A percentile compares a stretch with the other conserved stretches of the same genome.
Evolutionary conservation across 2,113 vertebrate species (phyloP).

Genomic region (Gopherus evgoodei): DNA sequence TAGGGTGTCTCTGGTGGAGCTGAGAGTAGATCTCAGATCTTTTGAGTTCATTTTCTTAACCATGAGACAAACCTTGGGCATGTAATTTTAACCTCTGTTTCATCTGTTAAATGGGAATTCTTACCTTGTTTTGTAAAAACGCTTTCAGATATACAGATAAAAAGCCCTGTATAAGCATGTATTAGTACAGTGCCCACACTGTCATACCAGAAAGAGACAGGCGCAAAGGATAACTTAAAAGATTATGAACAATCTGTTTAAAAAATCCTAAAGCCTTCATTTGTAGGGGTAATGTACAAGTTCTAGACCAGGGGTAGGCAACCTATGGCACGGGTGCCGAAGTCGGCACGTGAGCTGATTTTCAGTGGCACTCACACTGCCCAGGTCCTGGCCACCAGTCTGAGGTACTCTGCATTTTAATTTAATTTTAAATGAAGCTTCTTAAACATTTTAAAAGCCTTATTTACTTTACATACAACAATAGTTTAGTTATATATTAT

Average conservation of each 20-base stretch:
- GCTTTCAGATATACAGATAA: neutral
- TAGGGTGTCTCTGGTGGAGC: fast-evolving
- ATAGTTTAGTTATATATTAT: too few species aligned
- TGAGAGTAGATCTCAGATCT: fast-evolving
- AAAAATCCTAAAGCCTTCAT: neutral
- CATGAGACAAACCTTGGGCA: neutral
- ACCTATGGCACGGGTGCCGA: too few species aligned
- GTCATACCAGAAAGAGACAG: neutral
- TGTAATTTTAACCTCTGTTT: neutral
- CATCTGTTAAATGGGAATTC: neutral
- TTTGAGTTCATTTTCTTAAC: neutral
- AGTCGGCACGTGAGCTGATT: too few species aligned
- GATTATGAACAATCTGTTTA: fast-evolving
- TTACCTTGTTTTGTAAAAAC: neutral
- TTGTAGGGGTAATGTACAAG: neutral
- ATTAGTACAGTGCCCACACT: neutral
- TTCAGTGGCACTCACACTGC: too few species aligned
- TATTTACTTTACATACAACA: too few species aligned
- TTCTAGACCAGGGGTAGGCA: neutral
- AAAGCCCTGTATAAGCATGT: neutral
- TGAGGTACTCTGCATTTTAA: too few species aligned
- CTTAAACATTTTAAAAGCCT: too few species aligned
- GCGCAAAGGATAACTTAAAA: neutral
- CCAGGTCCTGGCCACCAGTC: too few species aligned
- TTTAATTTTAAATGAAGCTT: too few species aligned